phyloP scores from a whole-genome alignment of 2,797 vertebrate genomes.

The Typhlichthys eigenmanni region DNA sequence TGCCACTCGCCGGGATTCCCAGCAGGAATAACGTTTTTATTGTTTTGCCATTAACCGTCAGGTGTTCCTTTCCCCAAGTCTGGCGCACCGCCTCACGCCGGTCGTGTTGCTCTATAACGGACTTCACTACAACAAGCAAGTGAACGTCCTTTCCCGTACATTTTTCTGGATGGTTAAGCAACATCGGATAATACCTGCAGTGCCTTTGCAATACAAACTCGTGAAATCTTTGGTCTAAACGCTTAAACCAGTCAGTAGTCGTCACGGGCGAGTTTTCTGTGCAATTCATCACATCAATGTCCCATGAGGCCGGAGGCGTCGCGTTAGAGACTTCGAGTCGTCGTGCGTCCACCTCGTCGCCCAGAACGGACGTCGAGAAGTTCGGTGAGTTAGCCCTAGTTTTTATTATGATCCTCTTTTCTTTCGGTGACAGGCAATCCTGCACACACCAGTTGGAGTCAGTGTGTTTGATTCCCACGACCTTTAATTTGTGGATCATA shows the following conservation, averaged over 20 bases:
- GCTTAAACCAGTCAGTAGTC: conserved; percentile 73
- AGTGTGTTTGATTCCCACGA: conserved; percentile 47
- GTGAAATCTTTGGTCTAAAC: conserved; percentile 78
- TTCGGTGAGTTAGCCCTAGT: conserved; percentile 25
- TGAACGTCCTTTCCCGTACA: conserved; percentile 71
- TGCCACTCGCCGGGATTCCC: conserved; percentile 74
- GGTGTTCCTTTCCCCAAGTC: conserved; percentile 78
- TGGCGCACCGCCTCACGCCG: conserved; percentile 80
- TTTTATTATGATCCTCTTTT: conserved; percentile 24
- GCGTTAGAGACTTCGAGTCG: conserved; percentile 34
- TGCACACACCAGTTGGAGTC: conserved; percentile 53
- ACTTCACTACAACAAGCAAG: conserved; percentile 83
- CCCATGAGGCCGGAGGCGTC: conserved; percentile 63
- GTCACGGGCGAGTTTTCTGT: conserved; percentile 65
- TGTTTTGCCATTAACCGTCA: conserved; percentile 56
- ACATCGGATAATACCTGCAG: conserved; percentile 84
- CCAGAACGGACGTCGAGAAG: conserved; percentile 7
- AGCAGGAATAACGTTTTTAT: conserved; percentile 80
- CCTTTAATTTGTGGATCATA: conserved; percentile 78
- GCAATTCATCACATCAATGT: conserved; percentile 73
- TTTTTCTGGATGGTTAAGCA: conserved; percentile 84
- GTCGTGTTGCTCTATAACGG: conserved; percentile 83
- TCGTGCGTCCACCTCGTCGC: conserved; percentile 22
- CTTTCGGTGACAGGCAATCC: conserved; percentile 48
- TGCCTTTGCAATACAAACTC: conserved; percentile 83